These are phyloP conservation scores for Drosophila parvula DNA, from an alignment of 1,140 invertebrate genomes.

Conservation along the genomic window DNA sequence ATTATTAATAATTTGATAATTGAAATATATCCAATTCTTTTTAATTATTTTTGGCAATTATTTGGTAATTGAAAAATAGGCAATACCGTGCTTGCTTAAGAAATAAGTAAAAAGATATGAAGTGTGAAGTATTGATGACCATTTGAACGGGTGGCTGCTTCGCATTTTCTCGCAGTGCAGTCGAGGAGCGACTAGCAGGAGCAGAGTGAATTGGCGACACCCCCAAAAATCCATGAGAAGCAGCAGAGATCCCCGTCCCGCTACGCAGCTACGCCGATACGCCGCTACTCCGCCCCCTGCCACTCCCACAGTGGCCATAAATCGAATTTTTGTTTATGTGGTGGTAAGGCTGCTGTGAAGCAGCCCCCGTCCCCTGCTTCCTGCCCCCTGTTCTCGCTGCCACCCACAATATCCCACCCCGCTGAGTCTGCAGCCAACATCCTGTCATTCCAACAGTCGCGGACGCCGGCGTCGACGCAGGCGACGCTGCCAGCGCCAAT, in stretches of 20 bases:
- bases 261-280: neutral
- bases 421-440: slow-evolving; percentile 42
- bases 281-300: neutral
- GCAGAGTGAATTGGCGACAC: slow-evolving; percentile 50
- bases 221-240: slow-evolving; percentile 37
- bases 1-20: no score
- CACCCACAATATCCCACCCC: slow-evolving; percentile 16
- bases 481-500: slow-evolving; percentile 46
- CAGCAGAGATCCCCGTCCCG: slow-evolving; percentile 3
- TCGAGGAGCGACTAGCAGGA: slow-evolving; percentile 22
- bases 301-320: slow-evolving; percentile 78
- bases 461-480: slow-evolving; percentile 13
- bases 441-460: slow-evolving; percentile 65
- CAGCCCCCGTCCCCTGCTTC: neutral
- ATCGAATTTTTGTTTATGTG: slow-evolving; percentile 83
- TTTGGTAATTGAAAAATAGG: no score
- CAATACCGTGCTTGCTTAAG: no score
- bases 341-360: slow-evolving; percentile 70
- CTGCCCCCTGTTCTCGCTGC: slow-evolving; percentile 2
- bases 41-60: no score
- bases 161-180: slow-evolving; percentile 1
- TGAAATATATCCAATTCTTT: no score
- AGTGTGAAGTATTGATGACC: neutral
- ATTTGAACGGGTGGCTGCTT: neutral
- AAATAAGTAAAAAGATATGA: no score